A percentile compares a stretch with the other conserved stretches of the same genome.
phyloP scores from a whole-genome alignment of 2,888 invertebrate species.

The Phytoseiulus persimilis region DNA sequence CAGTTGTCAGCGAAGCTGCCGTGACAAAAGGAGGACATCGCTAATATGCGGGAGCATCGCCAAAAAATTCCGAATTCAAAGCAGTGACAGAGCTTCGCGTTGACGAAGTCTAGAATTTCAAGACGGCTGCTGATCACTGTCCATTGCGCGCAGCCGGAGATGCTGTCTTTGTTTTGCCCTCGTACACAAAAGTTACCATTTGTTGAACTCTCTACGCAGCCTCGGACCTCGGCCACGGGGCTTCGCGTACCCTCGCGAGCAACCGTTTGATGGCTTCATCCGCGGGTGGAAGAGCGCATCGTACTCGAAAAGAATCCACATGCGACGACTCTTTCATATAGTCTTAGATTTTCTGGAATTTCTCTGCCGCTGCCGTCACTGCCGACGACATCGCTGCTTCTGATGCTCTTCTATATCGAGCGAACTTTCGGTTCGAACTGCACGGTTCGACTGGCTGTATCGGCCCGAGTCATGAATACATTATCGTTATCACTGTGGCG shows the following conservation, averaged over 20 bases:
- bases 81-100: too few species aligned
- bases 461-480: background rate
- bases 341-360: background rate
- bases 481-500: background rate
- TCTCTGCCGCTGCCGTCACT: background rate
- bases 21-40: background rate
- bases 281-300: background rate
- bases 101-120: too few species aligned
- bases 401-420: background rate
- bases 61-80: background rate
- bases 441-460: background rate
- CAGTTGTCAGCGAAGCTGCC: background rate
- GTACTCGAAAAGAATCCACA: background rate
- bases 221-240: too few species aligned
- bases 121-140: too few species aligned
- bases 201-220: too few species aligned
- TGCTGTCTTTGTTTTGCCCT: too few species aligned
- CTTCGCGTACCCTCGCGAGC: too few species aligned
- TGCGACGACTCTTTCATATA: background rate
- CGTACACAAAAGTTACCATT: too few species aligned
- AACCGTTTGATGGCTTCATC: too few species aligned
- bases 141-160: too few species aligned
- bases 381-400: background rate
- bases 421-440: too few species aligned
- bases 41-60: background rate